Conservation (phyloP, 2,797 vertebrate species). For the Sebastes taczanowskii region DNA sequence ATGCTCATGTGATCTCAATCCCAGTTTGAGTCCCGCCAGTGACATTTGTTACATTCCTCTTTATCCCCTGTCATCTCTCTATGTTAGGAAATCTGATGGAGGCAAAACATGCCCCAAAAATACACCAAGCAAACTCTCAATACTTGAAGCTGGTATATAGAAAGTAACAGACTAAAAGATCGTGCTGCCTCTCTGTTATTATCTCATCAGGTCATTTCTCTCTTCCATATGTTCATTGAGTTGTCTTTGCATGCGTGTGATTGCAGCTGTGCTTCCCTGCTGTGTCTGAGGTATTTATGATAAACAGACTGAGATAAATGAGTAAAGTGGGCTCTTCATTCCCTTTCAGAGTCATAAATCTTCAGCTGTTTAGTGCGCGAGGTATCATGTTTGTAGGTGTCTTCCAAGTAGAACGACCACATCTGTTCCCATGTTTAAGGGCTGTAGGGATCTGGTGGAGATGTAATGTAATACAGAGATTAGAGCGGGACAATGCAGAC, state of each 20-base stretch:
- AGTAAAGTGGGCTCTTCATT: background rate
- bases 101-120: background rate
- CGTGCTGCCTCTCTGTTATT: background rate
- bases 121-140: no score
- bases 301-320: background rate
- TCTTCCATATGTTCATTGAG: background rate
- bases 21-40: background rate
- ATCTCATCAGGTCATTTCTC: background rate
- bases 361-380: background rate
- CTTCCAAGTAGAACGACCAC: background rate
- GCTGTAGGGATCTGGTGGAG: slow-evolving; percentile 10
- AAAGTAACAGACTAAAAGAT: no score
- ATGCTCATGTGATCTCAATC: background rate
- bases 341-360: background rate
- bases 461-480: slow-evolving; percentile 33
- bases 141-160: no score
- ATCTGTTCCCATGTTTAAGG: slow-evolving; percentile 11
- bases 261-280: background rate
- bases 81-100: background rate
- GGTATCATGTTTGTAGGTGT: background rate
- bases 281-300: background rate
- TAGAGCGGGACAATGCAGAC: background rate
- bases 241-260: background rate
- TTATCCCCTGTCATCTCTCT: background rate
- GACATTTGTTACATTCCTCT: background rate